phyloP scores from a whole-genome alignment of 2,797 vertebrate genomes.

The Miichthys miiuy region DNA sequence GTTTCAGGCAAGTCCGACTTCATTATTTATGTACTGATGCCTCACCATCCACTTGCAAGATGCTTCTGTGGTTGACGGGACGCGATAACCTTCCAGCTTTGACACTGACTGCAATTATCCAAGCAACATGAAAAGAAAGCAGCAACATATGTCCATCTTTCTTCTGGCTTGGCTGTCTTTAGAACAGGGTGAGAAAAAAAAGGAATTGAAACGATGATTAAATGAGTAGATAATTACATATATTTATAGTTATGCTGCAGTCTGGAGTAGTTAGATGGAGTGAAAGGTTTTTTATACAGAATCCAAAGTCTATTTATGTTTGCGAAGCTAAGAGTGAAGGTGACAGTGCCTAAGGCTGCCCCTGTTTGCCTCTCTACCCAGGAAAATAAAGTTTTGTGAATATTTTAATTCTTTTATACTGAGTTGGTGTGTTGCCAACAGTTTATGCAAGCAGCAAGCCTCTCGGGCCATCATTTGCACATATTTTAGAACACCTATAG shows the following conservation, averaged over 20 bases:
- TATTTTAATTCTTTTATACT: neutral
- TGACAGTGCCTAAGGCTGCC: conserved; percentile 27
- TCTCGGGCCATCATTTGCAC: neutral
- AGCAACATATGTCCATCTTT: neutral
- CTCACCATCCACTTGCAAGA: conserved; percentile 4
- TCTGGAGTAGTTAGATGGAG: neutral
- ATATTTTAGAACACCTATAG: neutral
- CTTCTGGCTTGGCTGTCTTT: neutral
- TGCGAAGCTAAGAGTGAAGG: conserved; percentile 17
- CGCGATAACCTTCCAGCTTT: conserved; percentile 8
- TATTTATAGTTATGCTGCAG: neutral
- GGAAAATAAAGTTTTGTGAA: conserved; percentile 16
- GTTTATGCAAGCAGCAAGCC: neutral
- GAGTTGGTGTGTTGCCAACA: neutral
- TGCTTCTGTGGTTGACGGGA: conserved; percentile 30
- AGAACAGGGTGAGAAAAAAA: neutral
- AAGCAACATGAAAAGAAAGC: neutral
- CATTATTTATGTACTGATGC: conserved; percentile 33
- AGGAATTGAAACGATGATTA: neutral
- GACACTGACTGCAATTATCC: neutral
- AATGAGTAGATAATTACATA: neutral
- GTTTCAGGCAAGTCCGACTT: conserved; percentile 28
- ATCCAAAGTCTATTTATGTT: conserved; percentile 17
- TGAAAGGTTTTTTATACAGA: neutral
- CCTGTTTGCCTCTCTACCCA: neutral